Percentiles rank a stretch among this genome's conserved stretches.
phyloP scores from a whole-genome alignment of 2,888 invertebrate genomes.

The Dichetophora obliterata region DNA sequence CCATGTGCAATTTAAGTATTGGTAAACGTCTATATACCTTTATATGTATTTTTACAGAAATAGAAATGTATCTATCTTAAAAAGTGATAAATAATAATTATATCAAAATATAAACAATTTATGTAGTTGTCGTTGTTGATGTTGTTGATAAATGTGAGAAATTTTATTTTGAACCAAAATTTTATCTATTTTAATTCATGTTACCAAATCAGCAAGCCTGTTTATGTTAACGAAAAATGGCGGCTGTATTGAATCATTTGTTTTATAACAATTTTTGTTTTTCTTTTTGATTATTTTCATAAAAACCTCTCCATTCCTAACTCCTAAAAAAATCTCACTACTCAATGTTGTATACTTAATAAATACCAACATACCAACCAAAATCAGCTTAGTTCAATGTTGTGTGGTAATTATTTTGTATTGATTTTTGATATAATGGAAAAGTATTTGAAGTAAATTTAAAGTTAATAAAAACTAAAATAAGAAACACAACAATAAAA shows the following conservation, averaged over 20 bases:
- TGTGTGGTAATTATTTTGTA: constrained; percentile 54
- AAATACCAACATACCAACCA: constrained; percentile 5
- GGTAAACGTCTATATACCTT: constrained; percentile 37
- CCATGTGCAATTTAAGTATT: constrained; percentile 35
- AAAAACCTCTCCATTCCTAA: not conserved
- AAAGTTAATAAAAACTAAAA: constrained; percentile 33
- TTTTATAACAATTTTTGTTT: not conserved
- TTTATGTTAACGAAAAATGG: no score
- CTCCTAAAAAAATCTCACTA: constrained; percentile 6
- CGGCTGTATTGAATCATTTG: not conserved
- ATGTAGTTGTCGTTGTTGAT: constrained; percentile 69
- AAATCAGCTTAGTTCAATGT: constrained; percentile 44
- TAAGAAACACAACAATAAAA: constrained; percentile 47
- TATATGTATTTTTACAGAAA: constrained; percentile 28
- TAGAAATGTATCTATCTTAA: not conserved
- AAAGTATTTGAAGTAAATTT: constrained; percentile 4
- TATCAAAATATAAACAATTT: constrained; percentile 37
- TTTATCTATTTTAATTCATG: not conserved
- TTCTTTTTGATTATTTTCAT: not conserved
- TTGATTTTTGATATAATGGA: constrained; percentile 62
- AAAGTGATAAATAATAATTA: constrained; percentile 7
- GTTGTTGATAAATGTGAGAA: constrained; percentile 66
- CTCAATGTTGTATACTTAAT: constrained; percentile 29
- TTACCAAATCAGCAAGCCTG: no score
- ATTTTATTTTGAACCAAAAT: constrained; percentile 34